Conservation (phyloP, 2,113 vertebrate genomes). For the Sebastes schlegelii region DNA sequence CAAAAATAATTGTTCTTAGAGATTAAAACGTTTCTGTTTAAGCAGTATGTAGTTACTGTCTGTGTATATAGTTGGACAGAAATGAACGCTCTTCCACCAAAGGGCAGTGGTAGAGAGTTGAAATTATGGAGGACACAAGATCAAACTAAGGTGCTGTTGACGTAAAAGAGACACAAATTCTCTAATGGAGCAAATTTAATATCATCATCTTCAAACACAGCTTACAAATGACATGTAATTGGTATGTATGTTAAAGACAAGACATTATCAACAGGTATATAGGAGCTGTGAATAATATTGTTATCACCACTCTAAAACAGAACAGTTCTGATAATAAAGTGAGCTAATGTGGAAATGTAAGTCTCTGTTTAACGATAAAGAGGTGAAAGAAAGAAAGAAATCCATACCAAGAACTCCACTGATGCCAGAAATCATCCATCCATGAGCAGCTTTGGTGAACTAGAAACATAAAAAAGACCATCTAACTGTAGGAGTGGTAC, state of each 20-base stretch:
- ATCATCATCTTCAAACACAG: background rate
- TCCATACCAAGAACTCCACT: background rate
- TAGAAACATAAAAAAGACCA: background rate
- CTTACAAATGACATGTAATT: background rate
- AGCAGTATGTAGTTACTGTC: background rate
- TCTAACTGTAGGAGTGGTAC: background rate
- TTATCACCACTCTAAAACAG: background rate
- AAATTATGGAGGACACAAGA: background rate
- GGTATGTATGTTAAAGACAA: background rate
- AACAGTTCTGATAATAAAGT: background rate
- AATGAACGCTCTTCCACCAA: conserved; percentile 24
- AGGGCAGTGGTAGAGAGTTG: conserved; percentile 24
- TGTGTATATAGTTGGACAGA: background rate
- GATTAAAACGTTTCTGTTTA: background rate
- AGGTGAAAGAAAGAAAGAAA: background rate
- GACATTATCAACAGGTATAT: background rate
- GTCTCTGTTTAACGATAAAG: no score
- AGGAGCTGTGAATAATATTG: background rate
- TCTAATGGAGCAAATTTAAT: background rate
- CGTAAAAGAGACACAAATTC: background rate
- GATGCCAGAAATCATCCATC: background rate
- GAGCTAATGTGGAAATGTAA: background rate
- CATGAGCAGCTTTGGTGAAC: background rate
- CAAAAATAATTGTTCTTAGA: background rate
- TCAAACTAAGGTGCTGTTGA: background rate